Evolutionary conservation across 64 coral and sea anemone species (phyloP), one percentile per base, ranked within the genome.

Genomic region (Stichodactyla mertensii): DNA sequence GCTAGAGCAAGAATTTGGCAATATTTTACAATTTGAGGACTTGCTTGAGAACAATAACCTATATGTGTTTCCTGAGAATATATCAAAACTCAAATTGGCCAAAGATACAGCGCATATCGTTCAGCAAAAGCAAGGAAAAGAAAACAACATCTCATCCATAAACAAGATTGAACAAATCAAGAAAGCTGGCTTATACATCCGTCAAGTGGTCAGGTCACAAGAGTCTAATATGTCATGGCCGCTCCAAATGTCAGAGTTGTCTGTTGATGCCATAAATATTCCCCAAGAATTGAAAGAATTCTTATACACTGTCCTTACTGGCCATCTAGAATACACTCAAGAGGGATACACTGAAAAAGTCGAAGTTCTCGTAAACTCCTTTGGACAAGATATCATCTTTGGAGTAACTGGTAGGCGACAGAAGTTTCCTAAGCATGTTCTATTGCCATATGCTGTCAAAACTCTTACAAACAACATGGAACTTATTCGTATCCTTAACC

Each of bases 381-480:
- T 87, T 77, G 86, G 86, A 74, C 86, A 87, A 55, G 86, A 87
- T 58, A 53, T 87, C 12, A 58, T 87, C 28, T 87, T 74, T 74
- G 86, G 64, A 36, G 87, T 88, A 52, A 88, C 8, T 59, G 52
- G 74, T 51, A 57, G 87, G 52, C 19, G 57, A 51, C 23, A 61
- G 15, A 88, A 82, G 57, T 31, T n/a, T 57, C 78, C 87, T 64
- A 88, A 88, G 31, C 77, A 88, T 16, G 64, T 88, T 45, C 52
- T 82, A 16, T 52, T 62, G 6, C 87, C 77, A 16, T 82, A 88
- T 82, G 87, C 87, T 52, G 87, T 88, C 18, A 89, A 89, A 84
- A 84, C 88, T 45, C 77, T 83, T 36, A 77, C 88, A 56, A 89
- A 84, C 62, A 89, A 84, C 53, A 79, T 89, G 7, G 51, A 89